Conservation (phyloP, 2,113 vertebrate species). For the Pycnonotus jocosus region DNA sequence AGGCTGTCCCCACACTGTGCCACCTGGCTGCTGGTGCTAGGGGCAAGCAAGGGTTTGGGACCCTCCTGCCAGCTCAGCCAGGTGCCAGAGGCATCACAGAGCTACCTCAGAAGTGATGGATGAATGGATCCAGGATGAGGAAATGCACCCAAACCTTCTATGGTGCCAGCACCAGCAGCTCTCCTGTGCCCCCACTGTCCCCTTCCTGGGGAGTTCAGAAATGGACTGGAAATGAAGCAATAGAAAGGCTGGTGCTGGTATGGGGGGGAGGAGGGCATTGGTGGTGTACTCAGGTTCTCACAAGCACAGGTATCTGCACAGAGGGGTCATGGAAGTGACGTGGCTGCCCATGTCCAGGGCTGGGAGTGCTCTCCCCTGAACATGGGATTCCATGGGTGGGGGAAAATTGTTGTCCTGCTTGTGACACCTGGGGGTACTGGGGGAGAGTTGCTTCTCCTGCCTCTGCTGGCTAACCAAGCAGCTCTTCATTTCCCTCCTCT, state of each 20-base stretch:
- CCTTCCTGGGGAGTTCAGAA: neutral
- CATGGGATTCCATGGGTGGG: fast-evolving
- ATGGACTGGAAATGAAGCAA: neutral
- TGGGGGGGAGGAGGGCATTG: fast-evolving
- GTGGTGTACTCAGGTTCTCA: neutral
- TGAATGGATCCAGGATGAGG: neutral
- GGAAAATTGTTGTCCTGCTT: fast-evolving
- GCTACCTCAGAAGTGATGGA: neutral
- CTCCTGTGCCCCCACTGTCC: neutral
- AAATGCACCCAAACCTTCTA: neutral
- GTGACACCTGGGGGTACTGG: fast-evolving
- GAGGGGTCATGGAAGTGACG: neutral
- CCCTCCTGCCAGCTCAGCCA: neutral
- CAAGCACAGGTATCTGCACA: fast-evolving
- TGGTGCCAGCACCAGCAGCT: neutral
- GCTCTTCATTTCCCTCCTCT: neutral
- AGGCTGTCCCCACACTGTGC: neutral
- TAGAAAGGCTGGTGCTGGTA: neutral
- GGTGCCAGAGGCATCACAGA: neutral
- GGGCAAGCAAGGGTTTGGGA: neutral
- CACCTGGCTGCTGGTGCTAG: neutral
- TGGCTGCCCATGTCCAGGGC: neutral
- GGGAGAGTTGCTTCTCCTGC: neutral
- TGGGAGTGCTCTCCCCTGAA: neutral
- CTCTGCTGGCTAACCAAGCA: neutral